Evolutionary conservation across 2,888 invertebrate species (phyloP).

Genomic region (Dolichopus griseipennis): DNA sequence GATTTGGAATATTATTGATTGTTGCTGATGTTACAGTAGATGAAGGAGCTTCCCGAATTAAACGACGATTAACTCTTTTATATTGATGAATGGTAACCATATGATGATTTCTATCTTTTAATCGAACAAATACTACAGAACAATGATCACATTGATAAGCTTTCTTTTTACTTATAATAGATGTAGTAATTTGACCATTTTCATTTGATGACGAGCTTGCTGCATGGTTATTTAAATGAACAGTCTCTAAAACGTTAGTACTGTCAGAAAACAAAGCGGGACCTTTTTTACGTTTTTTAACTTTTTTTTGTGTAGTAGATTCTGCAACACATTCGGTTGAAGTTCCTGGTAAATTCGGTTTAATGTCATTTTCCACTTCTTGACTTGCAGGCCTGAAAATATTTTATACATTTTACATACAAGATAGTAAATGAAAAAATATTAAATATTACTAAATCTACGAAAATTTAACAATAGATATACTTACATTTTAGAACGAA

Average conservation of each 20-base stretch:
- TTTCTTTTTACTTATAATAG: conserved; percentile 23
- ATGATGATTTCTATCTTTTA: conserved; percentile 40
- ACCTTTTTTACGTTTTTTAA: conserved; percentile 16
- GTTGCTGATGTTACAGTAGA: conserved; percentile 25
- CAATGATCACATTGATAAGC: conserved; percentile 41
- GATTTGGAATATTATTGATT: conserved; percentile 20
- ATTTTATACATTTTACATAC: not conserved
- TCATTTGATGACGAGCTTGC: not conserved
- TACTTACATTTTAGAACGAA: conserved; percentile 16
- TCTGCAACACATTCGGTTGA: conserved; percentile 24
- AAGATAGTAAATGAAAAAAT: conserved; percentile 6
- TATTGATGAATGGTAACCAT: conserved; percentile 39
- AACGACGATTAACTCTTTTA: conserved; percentile 38
- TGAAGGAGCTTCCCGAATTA: conserved; percentile 32
- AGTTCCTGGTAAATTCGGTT: conserved; percentile 18
- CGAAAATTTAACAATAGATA: not conserved
- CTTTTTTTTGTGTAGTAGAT: not conserved
- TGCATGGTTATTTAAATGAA: not conserved
- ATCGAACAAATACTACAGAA: conserved; percentile 34
- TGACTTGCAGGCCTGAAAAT: not conserved
- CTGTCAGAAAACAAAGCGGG: conserved; percentile 17
- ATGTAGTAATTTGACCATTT: conserved; percentile 13
- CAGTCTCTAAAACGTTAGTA: conserved; percentile 20
- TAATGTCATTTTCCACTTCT: not conserved
- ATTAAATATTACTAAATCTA: too few species aligned